Evolutionary conservation across 2,797 vertebrate species (phyloP).

Genomic region (Thaleichthys pacificus): DNA sequence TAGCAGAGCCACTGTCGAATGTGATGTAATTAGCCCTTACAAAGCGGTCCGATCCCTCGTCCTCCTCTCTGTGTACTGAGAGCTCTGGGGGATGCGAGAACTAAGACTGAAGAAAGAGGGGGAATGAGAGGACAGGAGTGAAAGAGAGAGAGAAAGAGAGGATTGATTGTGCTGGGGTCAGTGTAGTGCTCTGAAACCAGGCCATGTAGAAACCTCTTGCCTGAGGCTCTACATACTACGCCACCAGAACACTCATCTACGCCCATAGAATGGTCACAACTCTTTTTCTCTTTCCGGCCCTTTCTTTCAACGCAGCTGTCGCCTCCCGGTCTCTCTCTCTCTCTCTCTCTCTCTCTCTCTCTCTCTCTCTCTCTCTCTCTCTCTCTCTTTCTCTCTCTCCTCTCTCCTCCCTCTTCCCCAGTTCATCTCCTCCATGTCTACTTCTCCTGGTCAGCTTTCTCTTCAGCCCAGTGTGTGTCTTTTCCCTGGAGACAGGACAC

Average conservation of each 20-base stretch:
- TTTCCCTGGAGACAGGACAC: no score
- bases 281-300: not conserved
- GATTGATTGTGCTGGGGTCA: slow-evolving; percentile 58
- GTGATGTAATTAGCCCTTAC: not conserved
- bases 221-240: slow-evolving; percentile 30
- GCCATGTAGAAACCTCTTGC: slow-evolving; percentile 55
- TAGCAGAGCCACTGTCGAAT: not conserved
- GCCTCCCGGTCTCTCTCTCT: not conserved
- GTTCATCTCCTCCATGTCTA: slow-evolving; percentile 5
- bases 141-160: not conserved
- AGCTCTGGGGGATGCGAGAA: not conserved
- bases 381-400: slow-evolving; percentile 4
- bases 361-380: not conserved
- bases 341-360: not conserved
- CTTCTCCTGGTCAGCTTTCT: slow-evolving; percentile 21
- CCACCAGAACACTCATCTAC: slow-evolving; percentile 16
- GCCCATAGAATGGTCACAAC: not conserved
- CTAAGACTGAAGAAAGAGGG: not conserved
- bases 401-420: slow-evolving; percentile 29
- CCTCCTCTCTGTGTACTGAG: not conserved
- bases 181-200: slow-evolving; percentile 57
- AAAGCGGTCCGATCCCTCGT: not conserved
- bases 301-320: not conserved
- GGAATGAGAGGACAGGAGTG: not conserved
- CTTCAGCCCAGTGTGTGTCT: not conserved